phyloP scores from a whole-genome alignment of 2,797 vertebrate genomes.

The Notolepis coatsorum region DNA sequence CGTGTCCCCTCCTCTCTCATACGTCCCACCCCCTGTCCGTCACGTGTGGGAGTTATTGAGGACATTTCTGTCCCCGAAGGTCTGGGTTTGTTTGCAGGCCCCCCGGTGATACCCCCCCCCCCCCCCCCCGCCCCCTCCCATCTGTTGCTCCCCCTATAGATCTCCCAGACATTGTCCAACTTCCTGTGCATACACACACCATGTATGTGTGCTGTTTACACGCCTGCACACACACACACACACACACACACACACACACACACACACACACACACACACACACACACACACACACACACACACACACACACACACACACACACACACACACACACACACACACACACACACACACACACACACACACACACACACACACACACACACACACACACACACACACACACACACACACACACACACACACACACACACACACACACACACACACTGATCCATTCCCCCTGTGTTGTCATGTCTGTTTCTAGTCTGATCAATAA shows the following conservation, averaged over 20 bases:
- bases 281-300: not conserved
- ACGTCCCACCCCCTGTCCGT: constrained; percentile 36
- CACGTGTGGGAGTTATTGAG: constrained; percentile 29
- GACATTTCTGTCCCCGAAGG: constrained; percentile 26
- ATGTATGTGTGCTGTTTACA: constrained; percentile 14
- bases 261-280: not conserved
- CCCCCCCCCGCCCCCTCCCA: constrained; percentile 12
- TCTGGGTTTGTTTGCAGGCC: constrained; percentile 23
- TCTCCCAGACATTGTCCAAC: constrained; percentile 39
- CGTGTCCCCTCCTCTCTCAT: constrained; percentile 30
- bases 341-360: not conserved
- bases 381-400: constrained; percentile 27
- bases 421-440: not conserved
- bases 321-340: not conserved
- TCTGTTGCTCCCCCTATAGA: constrained; percentile 42
- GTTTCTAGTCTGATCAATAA: constrained; percentile 78
- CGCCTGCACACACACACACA: not conserved
- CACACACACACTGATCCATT: constrained; percentile 34
- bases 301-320: constrained; percentile 2
- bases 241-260: not conserved
- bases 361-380: constrained; percentile 1
- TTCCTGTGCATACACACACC: constrained; percentile 58
- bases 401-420: constrained; percentile 25
- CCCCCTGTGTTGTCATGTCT: constrained; percentile 33
- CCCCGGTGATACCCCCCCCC: not conserved